Percentiles rank a stretch among this genome's conserved stretches.
phyloP scores from a whole-genome alignment of 1,140 invertebrate genomes.

The Drosophila grimshawi region DNA sequence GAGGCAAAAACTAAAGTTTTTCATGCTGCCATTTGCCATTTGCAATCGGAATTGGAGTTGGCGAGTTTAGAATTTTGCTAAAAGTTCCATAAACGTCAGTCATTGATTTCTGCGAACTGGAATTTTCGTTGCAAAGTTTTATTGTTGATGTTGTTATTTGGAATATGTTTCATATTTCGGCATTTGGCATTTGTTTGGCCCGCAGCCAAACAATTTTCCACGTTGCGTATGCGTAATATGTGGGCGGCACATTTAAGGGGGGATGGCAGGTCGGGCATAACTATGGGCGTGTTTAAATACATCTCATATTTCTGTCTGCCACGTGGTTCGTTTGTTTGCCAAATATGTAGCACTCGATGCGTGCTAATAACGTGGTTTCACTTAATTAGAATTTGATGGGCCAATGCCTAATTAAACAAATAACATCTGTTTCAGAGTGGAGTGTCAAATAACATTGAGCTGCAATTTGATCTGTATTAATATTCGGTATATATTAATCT shows the following conservation, averaged over 20 bases:
- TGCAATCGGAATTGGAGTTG: slow-evolving; percentile 22
- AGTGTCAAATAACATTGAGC: not conserved
- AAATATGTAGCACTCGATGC: slow-evolving; percentile 30
- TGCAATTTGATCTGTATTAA: no score
- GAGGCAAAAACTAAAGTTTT: slow-evolving; percentile 8
- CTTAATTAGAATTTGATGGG: slow-evolving; percentile 49
- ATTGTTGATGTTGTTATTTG: slow-evolving; percentile 22
- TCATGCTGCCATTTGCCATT: slow-evolving; percentile 49
- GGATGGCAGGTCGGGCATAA: not conserved
- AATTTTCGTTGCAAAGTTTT: slow-evolving; percentile 28
- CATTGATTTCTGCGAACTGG: slow-evolving; percentile 56
- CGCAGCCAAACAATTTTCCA: slow-evolving; percentile 56
- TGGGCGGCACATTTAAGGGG: not conserved
- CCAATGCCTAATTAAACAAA: slow-evolving; percentile 30
- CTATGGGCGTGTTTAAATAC: not conserved
- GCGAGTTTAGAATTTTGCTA: slow-evolving; percentile 8
- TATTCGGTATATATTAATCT: no score
- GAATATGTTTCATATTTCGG: slow-evolving; percentile 67
- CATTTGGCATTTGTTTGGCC: slow-evolving; percentile 56
- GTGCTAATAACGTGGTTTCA: slow-evolving; percentile 42
- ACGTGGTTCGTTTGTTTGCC: slow-evolving; percentile 33
- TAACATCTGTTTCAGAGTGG: not conserved
- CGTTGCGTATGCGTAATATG: slow-evolving; percentile 65
- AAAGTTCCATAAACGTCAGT: slow-evolving; percentile 69
- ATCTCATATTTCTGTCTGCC: slow-evolving; percentile 28